Base-by-base conservation (phyloP, 1,140 invertebrate species). In the Cephus cinctus region DNA sequence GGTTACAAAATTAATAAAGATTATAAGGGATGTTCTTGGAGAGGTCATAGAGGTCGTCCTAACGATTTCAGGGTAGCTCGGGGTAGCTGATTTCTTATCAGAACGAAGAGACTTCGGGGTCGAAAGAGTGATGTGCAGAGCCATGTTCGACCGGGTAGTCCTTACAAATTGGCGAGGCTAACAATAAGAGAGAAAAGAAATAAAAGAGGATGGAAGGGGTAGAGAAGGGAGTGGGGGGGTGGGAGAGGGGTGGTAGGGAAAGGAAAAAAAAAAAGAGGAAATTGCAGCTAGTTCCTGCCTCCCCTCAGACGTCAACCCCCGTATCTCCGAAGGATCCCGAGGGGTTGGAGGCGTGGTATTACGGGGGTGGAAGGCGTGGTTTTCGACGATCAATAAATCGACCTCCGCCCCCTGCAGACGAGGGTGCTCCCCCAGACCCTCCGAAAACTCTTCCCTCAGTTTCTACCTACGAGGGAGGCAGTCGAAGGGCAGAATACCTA, bases 321-420 rank as follows among this genome's bases (percentile, higher is more conserved):
- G 34, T 47, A 19, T 60, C 57, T 19, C 59, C 56, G 35, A 50
- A 54, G 22, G 56, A 50, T 27, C 25, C 6, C 69, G 52, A 69
- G 61, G 61, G 67, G 56, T 41, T 39, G 51, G 21, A 67, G 67
- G 69, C 71, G 71, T 71, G 64, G 61, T 61, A 52, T 65, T 57
- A 52, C 49, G 54, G 54, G 54, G 63, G 58, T 59, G 52, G 65
- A 58, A 54, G 70, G 71, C 71, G 70, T 69, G 69, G 70, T 58
- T 18, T 61, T 18, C 12, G 5, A 12, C 50, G 71, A 74, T 74
- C 71, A 69, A 73, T 74, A 73, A 67, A 69, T 67, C 63, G 63
- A 70, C 59, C 67, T 63, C 50, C 58, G 20, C 41, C 4, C 16
- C n/a, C 11, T 25, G 43, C 23, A 47, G 35, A 2, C 20, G 14